phyloP scores from a whole-genome alignment of 35 echinoderm and acorn worm genomes.

The Hemicentrotus pulcherrimus region DNA sequence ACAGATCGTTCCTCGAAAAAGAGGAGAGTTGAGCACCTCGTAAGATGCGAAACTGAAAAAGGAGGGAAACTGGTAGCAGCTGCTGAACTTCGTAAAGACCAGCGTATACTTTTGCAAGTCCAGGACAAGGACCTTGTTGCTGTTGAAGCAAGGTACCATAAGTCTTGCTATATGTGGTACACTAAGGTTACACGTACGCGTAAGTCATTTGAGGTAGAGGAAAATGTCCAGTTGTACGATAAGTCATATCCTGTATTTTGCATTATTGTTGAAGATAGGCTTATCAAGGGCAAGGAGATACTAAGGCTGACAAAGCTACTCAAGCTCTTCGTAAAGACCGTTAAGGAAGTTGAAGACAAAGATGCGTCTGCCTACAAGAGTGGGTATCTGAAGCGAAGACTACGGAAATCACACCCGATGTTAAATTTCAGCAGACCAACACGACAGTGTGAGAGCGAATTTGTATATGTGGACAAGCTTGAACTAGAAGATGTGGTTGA shows the following conservation, averaged over 20 bases:
- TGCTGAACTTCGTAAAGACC: neutral
- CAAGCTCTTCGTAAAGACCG: no score
- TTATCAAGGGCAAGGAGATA: no score
- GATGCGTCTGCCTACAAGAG: slow-evolving; percentile 22
- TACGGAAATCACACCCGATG: neutral
- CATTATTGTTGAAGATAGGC: no score
- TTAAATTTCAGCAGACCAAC: neutral
- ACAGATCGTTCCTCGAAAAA: no score
- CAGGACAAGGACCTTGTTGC: slow-evolving; percentile 14
- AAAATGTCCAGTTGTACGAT: no score
- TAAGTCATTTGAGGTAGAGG: no score
- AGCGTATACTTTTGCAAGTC: slow-evolving; percentile 37
- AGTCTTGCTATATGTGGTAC: slow-evolving; percentile 36
- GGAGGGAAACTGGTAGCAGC: neutral
- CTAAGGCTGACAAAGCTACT: no score
- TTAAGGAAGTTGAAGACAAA: no score
- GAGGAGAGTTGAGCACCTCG: no score
- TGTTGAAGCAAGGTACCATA: slow-evolving; percentile 50
- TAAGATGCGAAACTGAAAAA: no score
- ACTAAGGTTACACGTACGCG: neutral
- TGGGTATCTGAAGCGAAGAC: neutral
- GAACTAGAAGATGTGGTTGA: neutral
- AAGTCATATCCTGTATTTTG: no score
- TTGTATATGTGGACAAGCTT: neutral
- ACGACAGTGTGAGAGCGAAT: neutral